Evolutionary conservation across 2,888 invertebrate genomes (phyloP), one percentile per base, ranked within the genome.

Genomic region (Neoascia interrupta): DNA sequence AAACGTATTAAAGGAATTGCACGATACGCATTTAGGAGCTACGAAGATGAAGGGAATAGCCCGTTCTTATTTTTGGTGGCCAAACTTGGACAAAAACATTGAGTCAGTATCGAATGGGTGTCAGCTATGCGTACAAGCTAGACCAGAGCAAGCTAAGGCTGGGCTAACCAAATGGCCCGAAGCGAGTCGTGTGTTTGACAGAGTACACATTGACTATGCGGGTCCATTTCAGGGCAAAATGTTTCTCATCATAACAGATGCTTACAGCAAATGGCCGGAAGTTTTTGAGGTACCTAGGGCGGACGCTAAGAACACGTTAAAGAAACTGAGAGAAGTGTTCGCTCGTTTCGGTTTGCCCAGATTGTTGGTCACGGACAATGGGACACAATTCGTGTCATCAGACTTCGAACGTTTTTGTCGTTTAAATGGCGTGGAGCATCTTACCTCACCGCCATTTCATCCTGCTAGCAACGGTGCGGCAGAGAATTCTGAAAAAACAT

Each of bases 141-240:
- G n/a, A n/a, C 31, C 31, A 0, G 23, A 23, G 10, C 39, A 13
- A 23, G 23, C 23, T 5, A 45, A 45, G 13, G 5, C 23, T 6
- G 1, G 5, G 6, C 13, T 23, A 23, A 13, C 6, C 0, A 23
- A 23, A 23, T 45, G 23, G 39, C 15, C 13, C 1, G 4, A 16
- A 5, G 5, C 39, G 4, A 16, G 15, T 3, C 8, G 79, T 43
- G 84, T 85, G 1, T 87, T 85, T 84, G 76, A 85, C 39, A 69
- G 88, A 15, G 72, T 88, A 3, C 88, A 89, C 81, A 81, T 86
- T 8, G 89, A 89, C 81, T 88, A 86, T 82, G 85, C 87, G 5
- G 88, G 88, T 6, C 86, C 86, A 28, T 80, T 85, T 31, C 23
- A 82, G 8, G 84, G 83, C 4, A 58, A 75, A 5, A 83, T 81